phyloP scores from a whole-genome alignment of 2,888 invertebrate genomes.

The Julus scanicus region DNA sequence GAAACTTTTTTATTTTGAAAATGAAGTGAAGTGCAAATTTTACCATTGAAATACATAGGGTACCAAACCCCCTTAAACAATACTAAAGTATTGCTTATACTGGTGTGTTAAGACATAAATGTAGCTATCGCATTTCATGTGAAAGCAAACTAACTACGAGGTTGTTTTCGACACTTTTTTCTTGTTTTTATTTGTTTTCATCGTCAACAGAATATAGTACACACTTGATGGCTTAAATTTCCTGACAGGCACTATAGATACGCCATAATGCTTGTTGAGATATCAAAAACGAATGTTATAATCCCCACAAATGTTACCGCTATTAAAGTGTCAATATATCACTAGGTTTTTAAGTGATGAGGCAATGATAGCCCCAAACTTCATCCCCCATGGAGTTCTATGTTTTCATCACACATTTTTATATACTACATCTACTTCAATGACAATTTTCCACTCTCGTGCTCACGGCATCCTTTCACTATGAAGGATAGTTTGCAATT shows the following conservation, averaged over 20 bases:
- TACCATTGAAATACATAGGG: too few species aligned
- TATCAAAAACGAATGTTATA: slow-evolving; percentile 27
- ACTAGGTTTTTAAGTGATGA: slow-evolving; percentile 19
- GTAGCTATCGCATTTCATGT: neutral
- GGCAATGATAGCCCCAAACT: neutral
- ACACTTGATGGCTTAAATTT: slow-evolving; percentile 1
- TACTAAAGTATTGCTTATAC: too few species aligned
- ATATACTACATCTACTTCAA: slow-evolving; percentile 1
- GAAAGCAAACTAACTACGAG: neutral
- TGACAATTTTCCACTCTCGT: neutral
- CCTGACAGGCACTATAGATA: slow-evolving; percentile 18
- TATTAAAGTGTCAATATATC: slow-evolving; percentile 39
- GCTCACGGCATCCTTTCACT: neutral
- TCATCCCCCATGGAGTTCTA: slow-evolving; percentile 1
- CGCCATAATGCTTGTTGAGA: neutral
- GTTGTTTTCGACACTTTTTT: neutral
- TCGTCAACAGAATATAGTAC: neutral
- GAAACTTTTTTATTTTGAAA: too few species aligned
- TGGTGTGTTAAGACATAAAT: neutral
- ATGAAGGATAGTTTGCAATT: slow-evolving; percentile 26
- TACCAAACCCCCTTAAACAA: too few species aligned
- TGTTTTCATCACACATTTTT: neutral
- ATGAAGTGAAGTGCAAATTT: too few species aligned
- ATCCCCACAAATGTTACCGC: slow-evolving; percentile 25
- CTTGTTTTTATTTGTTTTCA: neutral